Base-by-base conservation (phyloP, 2,113 vertebrate genomes). In the Romanogobio albipinnatus region DNA sequence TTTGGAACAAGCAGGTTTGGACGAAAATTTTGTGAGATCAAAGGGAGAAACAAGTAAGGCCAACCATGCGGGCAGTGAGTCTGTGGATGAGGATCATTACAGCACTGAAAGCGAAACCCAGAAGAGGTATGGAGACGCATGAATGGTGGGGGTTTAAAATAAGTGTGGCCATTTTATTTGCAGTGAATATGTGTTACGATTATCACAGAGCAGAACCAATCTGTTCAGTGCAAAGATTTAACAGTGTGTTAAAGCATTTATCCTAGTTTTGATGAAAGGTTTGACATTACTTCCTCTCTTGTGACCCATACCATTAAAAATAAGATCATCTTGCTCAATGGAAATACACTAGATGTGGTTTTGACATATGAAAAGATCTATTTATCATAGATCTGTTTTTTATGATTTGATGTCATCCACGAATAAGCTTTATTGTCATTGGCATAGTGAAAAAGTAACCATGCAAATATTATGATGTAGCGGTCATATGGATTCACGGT, bases 1-100 rank as follows among this genome's bases (percentile, higher is more conserved):
- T 17, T 93, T 99, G 83, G 91, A 89, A 90, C 94, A 95, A 87
- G 95, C 88, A 0, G 97, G 97, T 2, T 86, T 98, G 74, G 94
- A 94, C 0, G 97, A 99, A 91, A 93, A 94, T 49, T 98, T 98
- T 91, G 94, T 99, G 82, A 93, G 85, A 86, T 92, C 90, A 86
- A 96, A 96, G 82, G 96, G 95, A 82, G 87, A 90, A 84, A 87
- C 82, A 33, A 47, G 47, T 13, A 61, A 86, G 76, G 58, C 45
- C 62, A 53, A 74, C 86, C 61, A 85, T n/a, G 90, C 91, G 43
- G 24, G 87, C 24, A 84, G 89, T 59, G 87, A 88, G 9, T 47
- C 79, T 61, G 75, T 85, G 11, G 80, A 89, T 0, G 24, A 70
- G 51, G 89, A 90, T 66, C 88, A 90, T 82, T 2, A 61, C n/a